Evolutionary conservation across 2,888 invertebrate genomes (phyloP), one percentile per base, ranked within the genome.

Genomic region (Patella caerulea): DNA sequence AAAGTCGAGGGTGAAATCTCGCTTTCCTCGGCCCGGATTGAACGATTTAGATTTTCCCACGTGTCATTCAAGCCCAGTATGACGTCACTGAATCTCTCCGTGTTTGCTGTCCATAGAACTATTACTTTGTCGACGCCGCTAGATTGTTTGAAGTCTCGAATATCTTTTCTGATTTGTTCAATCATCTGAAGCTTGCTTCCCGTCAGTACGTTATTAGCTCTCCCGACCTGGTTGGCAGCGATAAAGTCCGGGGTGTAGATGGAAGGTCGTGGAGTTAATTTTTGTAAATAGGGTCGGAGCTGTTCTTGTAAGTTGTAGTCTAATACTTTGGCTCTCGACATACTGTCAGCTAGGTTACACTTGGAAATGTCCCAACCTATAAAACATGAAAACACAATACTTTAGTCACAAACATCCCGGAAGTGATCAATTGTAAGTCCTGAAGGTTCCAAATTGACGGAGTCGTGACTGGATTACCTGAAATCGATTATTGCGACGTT

Each of bases 91-190:
- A 96, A 98, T 83, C 96, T 93, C 92, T 99, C 98, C 0, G 98
- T 98, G 91, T 98, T 99, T 1, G 98, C 98, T 0, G 98, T 98
- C 98, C 98, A 98, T 65, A 98, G 92, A 11, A 98, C 93, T 79
- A 98, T 95, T 1, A 77, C 91, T 86, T 95, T 94, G 83, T 96
- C 96, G 24, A 97, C 93, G 80, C 94, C 94, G 78, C 95, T 93
- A 69, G 93, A 93, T 74, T 93, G 92, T 89, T 95, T 96, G 92
- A 98, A 98, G 86, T 96, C 95, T 73, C 94, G 93, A 87, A 99
- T 98, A 89, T 98, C 98, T 3, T 94, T 93, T 73, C 97, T 94
- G 59, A 98, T 94, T 86, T 94, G 94, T 56, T 92, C 91, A 81
- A 94, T 79, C 89, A 97, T 96, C 90, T 96, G 95, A 88, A 93